phyloP scores from a whole-genome alignment of 2,888 invertebrate genomes.

The Ryuthela nishihirai region DNA sequence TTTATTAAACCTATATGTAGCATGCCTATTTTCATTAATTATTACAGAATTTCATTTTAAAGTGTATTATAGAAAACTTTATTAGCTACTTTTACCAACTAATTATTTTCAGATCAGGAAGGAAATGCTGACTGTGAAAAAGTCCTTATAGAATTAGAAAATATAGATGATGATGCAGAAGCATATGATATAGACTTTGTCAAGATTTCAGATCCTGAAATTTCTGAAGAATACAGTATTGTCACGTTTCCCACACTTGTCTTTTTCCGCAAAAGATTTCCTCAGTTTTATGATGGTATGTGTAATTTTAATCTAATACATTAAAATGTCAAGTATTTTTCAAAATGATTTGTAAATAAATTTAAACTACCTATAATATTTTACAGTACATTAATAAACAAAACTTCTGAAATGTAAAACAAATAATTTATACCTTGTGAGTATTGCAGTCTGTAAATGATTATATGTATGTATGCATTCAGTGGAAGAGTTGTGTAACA shows the following conservation, averaged over 20 bases:
- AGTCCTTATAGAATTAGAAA: constrained; percentile 81
- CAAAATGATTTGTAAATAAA: neutral
- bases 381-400: too few species aligned
- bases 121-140: constrained; percentile 85
- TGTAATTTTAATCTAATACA: neutral
- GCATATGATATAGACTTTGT: constrained; percentile 87
- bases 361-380: neutral
- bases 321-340: too few species aligned
- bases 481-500: too few species aligned
- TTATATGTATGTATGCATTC: too few species aligned
- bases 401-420: too few species aligned
- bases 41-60: too few species aligned
- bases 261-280: constrained; percentile 58
- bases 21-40: too few species aligned
- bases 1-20: too few species aligned
- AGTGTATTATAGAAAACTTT: too few species aligned
- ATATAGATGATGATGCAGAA: constrained; percentile 90
- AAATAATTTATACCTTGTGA: too few species aligned
- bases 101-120: constrained; percentile 43
- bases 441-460: too few species aligned
- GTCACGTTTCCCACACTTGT: constrained; percentile 74
- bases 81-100: too few species aligned
- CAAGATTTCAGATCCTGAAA: constrained; percentile 82
- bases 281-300: constrained; percentile 66
- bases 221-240: constrained; percentile 83